Evolutionary conservation across 2,888 invertebrate species (phyloP), one percentile per base, ranked within the genome.

Genomic region (Vesta saturnalis): DNA sequence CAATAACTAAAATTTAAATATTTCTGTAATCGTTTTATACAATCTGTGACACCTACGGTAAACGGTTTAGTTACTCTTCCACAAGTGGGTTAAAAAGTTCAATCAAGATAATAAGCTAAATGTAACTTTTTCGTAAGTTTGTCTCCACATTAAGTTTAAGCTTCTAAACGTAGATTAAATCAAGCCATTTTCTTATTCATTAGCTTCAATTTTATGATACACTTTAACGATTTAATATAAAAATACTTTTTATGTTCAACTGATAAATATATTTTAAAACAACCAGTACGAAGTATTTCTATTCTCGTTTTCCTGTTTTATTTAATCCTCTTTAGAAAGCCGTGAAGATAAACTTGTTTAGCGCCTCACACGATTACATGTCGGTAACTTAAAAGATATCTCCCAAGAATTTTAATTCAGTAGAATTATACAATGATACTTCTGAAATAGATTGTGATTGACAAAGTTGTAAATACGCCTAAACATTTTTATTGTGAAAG

Each of bases 181-280:
- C 39, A 6, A 39, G 39, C n/a, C 39, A 39, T 39, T 39, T 39
- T 39, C 8, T 39, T 2, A 39, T 39, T 39, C 39, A 39, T 39
- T 39, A 39, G 39, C 39, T n/a, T 39, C 39, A 39, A 39, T 39
- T n/a, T 39, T 39, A n/a, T n/a, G n/a, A n/a, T n/a, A n/a, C n/a
- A n/a, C 8, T 8, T 39, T 1, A 8, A 10, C 8, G 8, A 39
- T n/a, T n/a, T 3, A 39, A 39, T 39, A n/a, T 39, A 39, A 39
- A 39, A 39, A 39, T n/a, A 39, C 39, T 6, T 39, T 39, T 39
- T 39, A 39, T 39, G 39, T 39, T n/a, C n/a, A 39, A 39, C 12
- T 39, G 39, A 39, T 39, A 39, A 39, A 39, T 39, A 39, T n/a
- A 39, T 39, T 6, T 39, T 39, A 39, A 39, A 39, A 39, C 2